A percentile compares a stretch with the other conserved stretches of the same genome.
These are phyloP conservation scores for Drymonia ruficornis DNA, from an alignment of 2,888 invertebrate genomes.

Conservation along the genomic window DNA sequence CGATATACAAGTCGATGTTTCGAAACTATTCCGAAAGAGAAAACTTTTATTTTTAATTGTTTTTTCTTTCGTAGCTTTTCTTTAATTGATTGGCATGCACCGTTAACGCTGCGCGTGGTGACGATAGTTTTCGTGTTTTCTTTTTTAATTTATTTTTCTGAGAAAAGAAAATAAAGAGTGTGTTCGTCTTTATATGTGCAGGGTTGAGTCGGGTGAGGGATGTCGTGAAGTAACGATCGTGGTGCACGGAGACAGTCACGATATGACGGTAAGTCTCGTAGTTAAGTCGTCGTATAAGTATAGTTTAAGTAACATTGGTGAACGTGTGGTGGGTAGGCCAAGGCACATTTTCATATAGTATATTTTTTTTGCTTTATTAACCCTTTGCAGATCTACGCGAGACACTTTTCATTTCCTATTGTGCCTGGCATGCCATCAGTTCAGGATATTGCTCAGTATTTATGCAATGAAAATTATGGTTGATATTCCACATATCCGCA, in stretches of 20 bases:
- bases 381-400: no score
- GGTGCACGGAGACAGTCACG: conserved; percentile 3
- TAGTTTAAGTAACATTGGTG: no score
- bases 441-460: no score
- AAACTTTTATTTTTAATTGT: conserved; percentile 59
- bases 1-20: conserved; percentile 39
- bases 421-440: no score
- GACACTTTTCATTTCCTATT: no score
- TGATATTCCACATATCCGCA: no score
- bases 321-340: no score
- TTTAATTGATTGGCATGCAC: conserved; percentile 78
- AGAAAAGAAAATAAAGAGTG: conserved; percentile 73
- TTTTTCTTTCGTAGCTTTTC: conserved; percentile 72
- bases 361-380: no score
- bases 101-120: conserved; percentile 70
- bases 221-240: conserved; percentile 35
- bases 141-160: conserved; percentile 32
- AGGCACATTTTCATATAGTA: no score
- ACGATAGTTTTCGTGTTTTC: conserved; percentile 33
- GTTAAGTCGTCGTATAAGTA: neutral
- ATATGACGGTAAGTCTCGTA: conserved; percentile 4
- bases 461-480: no score
- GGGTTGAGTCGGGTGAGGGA: conserved; percentile 64
- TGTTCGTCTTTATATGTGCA: conserved; percentile 85
- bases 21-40: conserved; percentile 28